phyloP scores from a whole-genome alignment of 2,797 vertebrate genomes.

The Oreochromis grahami region DNA sequence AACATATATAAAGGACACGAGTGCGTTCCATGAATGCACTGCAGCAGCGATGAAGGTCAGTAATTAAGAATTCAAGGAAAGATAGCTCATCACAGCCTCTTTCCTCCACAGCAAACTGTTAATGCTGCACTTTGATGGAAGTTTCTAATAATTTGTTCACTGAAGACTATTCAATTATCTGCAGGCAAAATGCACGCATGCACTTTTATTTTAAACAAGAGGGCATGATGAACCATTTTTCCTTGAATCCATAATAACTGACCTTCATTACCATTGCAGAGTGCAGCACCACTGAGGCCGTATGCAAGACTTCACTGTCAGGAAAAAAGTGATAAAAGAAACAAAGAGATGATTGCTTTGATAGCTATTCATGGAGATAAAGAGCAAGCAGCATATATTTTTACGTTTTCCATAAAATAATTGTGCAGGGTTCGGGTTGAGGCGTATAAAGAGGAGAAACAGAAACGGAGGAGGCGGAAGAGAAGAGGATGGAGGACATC shows the following conservation, averaged over 20 bases:
- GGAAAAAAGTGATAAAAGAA: neutral
- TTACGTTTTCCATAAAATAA: neutral
- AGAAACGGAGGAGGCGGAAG: neutral
- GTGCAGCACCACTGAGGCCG: neutral
- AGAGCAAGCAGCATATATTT: neutral
- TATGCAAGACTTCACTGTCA: neutral
- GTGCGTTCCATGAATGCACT: neutral
- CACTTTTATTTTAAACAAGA: constrained; percentile 50
- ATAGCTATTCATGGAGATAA: neutral
- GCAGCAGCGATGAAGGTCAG: constrained; percentile 26
- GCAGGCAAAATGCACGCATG: constrained; percentile 16
- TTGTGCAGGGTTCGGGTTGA: neutral
- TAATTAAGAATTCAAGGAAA: constrained; percentile 34
- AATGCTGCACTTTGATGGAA: constrained; percentile 24
- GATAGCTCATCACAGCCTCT: neutral
- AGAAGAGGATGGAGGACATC: neutral
- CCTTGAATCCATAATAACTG: constrained; percentile 49
- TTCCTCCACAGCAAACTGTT: constrained; percentile 18
- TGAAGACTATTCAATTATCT: neutral
- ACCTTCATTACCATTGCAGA: constrained; percentile 37
- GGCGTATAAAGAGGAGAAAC: neutral
- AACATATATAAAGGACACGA: neutral
- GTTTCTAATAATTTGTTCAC: neutral
- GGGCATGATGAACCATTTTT: constrained; percentile 35
- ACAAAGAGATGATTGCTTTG: neutral